Percentiles rank a stretch among this genome's conserved stretches.
phyloP scores from a whole-genome alignment of 2,797 vertebrate genomes.

The Sarcophilus harrisii region DNA sequence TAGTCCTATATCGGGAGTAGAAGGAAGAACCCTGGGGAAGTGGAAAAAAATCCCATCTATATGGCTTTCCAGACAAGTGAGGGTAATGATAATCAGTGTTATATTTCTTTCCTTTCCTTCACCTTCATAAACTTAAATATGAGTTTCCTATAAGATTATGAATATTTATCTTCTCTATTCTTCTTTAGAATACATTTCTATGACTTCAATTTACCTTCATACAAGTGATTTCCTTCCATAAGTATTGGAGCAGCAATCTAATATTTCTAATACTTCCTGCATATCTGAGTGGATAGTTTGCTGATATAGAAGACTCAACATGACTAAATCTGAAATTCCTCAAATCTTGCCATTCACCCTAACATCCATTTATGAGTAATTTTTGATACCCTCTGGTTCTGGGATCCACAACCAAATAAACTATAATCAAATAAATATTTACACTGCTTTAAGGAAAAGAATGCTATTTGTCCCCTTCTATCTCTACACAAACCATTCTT shows the following conservation, averaged over 20 bases:
- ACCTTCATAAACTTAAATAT: neutral
- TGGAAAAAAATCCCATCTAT: neutral
- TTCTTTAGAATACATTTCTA: neutral
- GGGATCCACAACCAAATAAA: neutral
- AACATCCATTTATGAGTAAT: neutral
- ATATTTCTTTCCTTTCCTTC: neutral
- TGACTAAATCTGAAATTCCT: neutral
- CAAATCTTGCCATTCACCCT: neutral
- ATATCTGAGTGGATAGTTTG: neutral
- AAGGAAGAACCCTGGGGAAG: neutral
- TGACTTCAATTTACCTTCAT: neutral
- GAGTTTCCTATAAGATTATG: neutral
- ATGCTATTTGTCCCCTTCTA: neutral
- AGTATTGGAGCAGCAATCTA: neutral
- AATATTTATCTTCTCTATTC: neutral
- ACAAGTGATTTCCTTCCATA: neutral
- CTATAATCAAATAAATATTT: neutral
- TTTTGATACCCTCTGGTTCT: neutral
- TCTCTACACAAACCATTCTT: neutral
- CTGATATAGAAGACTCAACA: neutral
- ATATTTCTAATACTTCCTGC: neutral
- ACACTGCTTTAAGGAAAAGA: neutral
- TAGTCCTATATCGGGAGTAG: neutral
- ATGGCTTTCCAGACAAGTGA: neutral
- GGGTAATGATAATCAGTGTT: neutral